Evolutionary conservation across 2,888 invertebrate species (phyloP).

Genomic region (Strigamia maritima): DNA sequence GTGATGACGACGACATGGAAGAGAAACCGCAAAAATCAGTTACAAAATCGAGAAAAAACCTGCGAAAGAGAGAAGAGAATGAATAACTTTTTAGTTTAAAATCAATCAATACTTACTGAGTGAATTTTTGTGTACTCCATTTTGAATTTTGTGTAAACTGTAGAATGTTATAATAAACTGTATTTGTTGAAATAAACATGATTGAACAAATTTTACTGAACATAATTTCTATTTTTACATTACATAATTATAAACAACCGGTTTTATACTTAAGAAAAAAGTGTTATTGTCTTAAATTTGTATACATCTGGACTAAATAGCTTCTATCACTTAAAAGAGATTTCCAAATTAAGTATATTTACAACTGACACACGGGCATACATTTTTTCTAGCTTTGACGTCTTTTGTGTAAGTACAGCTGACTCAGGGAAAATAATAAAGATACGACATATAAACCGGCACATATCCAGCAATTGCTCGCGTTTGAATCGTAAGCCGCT

Average conservation of each 20-base stretch:
- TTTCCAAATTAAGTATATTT: slow-evolving; percentile 17
- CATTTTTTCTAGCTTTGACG: background rate
- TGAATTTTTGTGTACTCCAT: too few species aligned
- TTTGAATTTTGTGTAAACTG: too few species aligned
- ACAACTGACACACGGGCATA: background rate
- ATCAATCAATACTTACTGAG: too few species aligned
- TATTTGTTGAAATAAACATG: background rate
- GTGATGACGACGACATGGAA: background rate
- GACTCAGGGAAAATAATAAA: slow-evolving; percentile 39
- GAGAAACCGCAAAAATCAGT: background rate
- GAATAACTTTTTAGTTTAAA: background rate
- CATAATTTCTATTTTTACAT: background rate
- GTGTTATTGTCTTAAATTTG: background rate
- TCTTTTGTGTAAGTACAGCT: slow-evolving; percentile 38
- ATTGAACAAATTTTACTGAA: background rate
- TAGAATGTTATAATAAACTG: too few species aligned
- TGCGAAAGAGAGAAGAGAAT: background rate
- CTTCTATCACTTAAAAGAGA: background rate
- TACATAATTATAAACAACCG: slow-evolving; percentile 1
- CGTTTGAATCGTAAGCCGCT: slow-evolving; percentile 38
- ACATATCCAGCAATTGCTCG: slow-evolving; percentile 42
- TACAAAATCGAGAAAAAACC: background rate
- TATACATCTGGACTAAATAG: slow-evolving; percentile 27
- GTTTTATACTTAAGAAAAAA: background rate
- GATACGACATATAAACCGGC: slow-evolving; percentile 40